Evolutionary conservation across 1,140 invertebrate species (phyloP), one percentile per base, ranked within the genome.

Genomic region (Helicoverpa zea): DNA sequence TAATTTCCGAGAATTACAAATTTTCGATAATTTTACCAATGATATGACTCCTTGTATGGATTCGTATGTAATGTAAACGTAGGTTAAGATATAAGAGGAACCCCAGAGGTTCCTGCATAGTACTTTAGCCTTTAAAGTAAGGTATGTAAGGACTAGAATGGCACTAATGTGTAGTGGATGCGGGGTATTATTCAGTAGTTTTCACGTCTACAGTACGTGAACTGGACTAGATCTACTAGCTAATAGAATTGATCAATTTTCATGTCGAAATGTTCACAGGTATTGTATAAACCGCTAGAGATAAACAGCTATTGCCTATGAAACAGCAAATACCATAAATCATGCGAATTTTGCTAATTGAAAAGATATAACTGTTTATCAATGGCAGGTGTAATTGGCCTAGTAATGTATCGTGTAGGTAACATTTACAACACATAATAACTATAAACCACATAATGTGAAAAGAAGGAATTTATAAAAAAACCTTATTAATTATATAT

Each of bases 401-500:
- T 77, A 77, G 49, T 66, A 14, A 77, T 43, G 47, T 77, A 76
- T 30, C 47, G 58, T 51, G 56, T 61, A 77, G 61, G 23, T 52
- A 64, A 54, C 49, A 54, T 52, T 49, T 77, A 66, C 61, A 14
- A 64, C 61, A 59, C 73, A 49, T 75, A 73, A 13, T 61, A 13
- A 30, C 23, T 51, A 63, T 63, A 23, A 75, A 72, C 10, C 80
- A 84, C 85, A 87, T 86, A 82, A 72, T 86, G 84, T 87, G 84
- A 86, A 85, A 88, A 91, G 43, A 90, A 87, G 87, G 90, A 90
- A 91, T 91, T 91, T 89, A 89, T 87, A 81, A 87, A 83, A 86
- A 18, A 23, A 5, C 4, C 9, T 58, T 56, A 56, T 61, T 54
- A 18, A 51, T 18, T 74, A 56, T 58, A 3, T 63, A 66, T 54